Conservation (phyloP, 2,113 vertebrate genomes). For the Cebus imitator region DNA sequence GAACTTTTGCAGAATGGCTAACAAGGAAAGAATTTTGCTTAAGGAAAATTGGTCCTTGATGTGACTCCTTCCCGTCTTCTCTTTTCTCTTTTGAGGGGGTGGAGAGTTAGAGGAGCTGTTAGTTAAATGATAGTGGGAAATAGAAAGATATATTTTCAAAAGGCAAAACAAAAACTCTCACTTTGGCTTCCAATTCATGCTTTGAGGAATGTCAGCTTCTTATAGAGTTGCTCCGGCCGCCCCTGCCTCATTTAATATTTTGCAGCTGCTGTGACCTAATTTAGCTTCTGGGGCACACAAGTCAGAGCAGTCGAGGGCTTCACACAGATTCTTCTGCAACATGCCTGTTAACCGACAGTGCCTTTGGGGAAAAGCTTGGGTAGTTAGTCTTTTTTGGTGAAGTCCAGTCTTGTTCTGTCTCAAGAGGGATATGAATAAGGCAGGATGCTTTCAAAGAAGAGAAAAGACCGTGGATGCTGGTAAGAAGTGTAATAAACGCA, state of each 20-base stretch:
- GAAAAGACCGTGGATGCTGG: background rate
- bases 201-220: background rate
- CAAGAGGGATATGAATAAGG: background rate
- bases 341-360: background rate
- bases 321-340: background rate
- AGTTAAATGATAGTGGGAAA: background rate
- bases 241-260: background rate
- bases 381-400: background rate
- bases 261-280: slow-evolving; percentile 52
- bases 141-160: background rate
- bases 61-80: background rate
- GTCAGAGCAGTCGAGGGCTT: background rate
- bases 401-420: background rate
- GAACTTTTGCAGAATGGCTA: slow-evolving; percentile 69
- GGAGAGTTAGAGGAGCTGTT: background rate
- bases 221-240: background rate
- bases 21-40: slow-evolving; percentile 19
- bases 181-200: background rate
- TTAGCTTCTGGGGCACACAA: background rate
- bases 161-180: slow-evolving; percentile 24
- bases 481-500: background rate
- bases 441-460: background rate
- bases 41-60: background rate
- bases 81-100: background rate
- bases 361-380: background rate